Base-by-base conservation (phyloP, 30 jellyfish, hydroid and myxozoan genomes). In the Cassiopea xamachana region DNA sequence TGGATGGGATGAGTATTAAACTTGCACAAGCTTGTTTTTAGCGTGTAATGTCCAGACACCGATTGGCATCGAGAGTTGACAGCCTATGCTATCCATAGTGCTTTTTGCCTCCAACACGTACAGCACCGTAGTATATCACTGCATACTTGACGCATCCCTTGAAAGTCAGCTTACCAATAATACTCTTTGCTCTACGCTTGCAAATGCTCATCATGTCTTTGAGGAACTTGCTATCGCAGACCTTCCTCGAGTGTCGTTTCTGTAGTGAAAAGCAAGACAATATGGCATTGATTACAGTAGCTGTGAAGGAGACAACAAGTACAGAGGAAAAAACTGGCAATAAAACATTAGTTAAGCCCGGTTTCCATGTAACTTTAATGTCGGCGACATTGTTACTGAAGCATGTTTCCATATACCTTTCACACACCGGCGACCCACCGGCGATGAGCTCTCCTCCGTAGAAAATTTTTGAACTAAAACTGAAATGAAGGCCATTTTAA, bases 221-320 rank as follows among this genome's bases (percentile, higher is more conserved):
- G 5, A 44, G 75, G 85, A 84, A 84, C 6, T 1, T 58, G n/a
- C 51, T 84, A 85, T 84, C 92, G 51, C 92, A 84, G 55, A 79
- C 71, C 18, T 67, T 73, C 27, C 92, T 70, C 39, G 92, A 69
- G 19, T n/a, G 15, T 3, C 85, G 86, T 71, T 84, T 84, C 92
- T 84, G 76, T 2, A 79, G 55, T 45, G 39, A 80, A 39, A 1
- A 80, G 76, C 6, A 79, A 2, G 61, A 7, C 7, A 58, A 6
- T 55, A 55, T 55, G 7, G 39, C 39, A 27, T 27, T 27, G 39
- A 27, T 27, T 27, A 27, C 39, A 27, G 39, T 27, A 27, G 39
- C 39, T 27, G 39, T 27, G 39, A 27, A 27, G 39, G 39, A 27
- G 39, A 27, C 39, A 27, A 27, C 39, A 27, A 27, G 39, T 27